These are phyloP conservation scores for Caenorhabditis latens DNA, from an alignment of 1,140 invertebrate species.

Conservation along the genomic window DNA sequence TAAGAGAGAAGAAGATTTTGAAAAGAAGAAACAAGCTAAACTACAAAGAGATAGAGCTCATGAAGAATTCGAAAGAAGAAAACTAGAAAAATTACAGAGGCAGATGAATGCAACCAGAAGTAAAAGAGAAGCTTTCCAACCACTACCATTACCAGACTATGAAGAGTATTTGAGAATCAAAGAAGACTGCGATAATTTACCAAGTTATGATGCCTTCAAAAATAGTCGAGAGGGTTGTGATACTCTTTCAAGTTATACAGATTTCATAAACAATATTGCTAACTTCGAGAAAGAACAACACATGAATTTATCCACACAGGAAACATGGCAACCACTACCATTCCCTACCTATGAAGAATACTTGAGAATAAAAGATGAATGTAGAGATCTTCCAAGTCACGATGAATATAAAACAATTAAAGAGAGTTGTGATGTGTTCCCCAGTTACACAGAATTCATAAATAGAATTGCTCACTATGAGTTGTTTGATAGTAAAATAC, in stretches of 20 bases:
- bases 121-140: conserved; percentile 22
- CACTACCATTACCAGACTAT: background rate
- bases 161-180: background rate
- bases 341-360: conserved; percentile 45
- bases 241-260: background rate
- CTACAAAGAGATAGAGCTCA: too few relatives aligned
- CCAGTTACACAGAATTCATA: conserved; percentile 43
- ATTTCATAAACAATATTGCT: background rate
- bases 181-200: background rate
- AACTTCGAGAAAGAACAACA: conserved; percentile 16
- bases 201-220: background rate
- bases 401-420: conserved; percentile 3
- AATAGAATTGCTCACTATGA: conserved; percentile 11
- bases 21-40: background rate
- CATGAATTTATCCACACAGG: background rate
- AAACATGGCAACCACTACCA: conserved; percentile 18
- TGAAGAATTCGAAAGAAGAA: conserved; percentile 36
- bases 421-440: conserved; percentile 36
- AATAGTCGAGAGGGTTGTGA: conserved; percentile 6
- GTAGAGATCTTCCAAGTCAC: background rate
- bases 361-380: conserved; percentile 24
- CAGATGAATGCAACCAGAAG: background rate
- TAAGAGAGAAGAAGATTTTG: background rate
- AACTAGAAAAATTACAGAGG: conserved; percentile 6
- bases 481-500: background rate